Evolutionary conservation across 1,140 invertebrate species (phyloP), one percentile per base, ranked within the genome.

Genomic region (Aphaenogaster ashmeadi): DNA sequence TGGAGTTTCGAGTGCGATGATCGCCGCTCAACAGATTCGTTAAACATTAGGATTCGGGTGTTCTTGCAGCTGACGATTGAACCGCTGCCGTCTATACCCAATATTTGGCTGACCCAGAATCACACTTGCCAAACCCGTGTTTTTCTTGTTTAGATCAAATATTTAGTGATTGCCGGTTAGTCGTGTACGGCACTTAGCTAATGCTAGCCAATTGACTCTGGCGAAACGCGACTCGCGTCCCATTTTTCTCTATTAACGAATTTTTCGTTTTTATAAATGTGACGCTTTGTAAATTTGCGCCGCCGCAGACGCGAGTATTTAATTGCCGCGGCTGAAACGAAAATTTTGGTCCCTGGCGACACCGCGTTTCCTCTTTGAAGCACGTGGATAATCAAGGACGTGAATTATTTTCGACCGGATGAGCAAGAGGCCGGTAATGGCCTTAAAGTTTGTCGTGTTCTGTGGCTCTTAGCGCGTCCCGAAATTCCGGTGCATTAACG

Each of bases 401-500:
- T 27, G 36, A 69, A 69, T 83, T 74, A 84, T 84, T 74, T 75
- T 75, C 69, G 33, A 60, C 27, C 41, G 67, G n/a, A 74, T 47
- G 33, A 71, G 18, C 54, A n/a, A 38, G 80, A 38, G 44, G 41
- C 5, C 41, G 69, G 54, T 74, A 83, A 74, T 83, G 27, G 67
- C 38, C 38, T 44, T 83, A 47, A 83, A 83, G 52, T 83, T 83
- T 83, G 80, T 83, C 80, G 54, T 83, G 80, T 83, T 83, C 67
- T 1, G 38, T 38, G 54, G 21, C 33, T 83, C 67, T 83, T 83
- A 83, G 41, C 80, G 27, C 41, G 80, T 74, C 54, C 80, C 80
- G 67, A 83, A 83, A 83, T 75, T 84, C 80, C 80, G 80, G 69
- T 84, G 80, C 80, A 84, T 84, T 84, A 84, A 84, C 80, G 80